Conservation (phyloP, 1,140 invertebrate genomes). For the Sitodiplosis mosellana region DNA sequence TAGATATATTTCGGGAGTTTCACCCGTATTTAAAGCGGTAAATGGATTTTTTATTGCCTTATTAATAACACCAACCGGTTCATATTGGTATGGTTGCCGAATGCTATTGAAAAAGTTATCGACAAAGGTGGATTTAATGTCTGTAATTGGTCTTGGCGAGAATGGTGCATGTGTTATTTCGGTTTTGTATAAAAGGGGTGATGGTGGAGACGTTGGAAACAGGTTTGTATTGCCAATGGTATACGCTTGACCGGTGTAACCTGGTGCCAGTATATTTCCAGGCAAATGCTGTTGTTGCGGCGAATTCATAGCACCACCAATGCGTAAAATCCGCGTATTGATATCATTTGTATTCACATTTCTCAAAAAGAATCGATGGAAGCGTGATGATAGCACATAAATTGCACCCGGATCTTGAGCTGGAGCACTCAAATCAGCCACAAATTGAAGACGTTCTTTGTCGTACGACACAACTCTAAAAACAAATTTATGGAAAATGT, state of each 20-base stretch:
- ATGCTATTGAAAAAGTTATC: slow-evolving; percentile 10
- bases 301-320: slow-evolving; percentile 17
- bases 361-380: slow-evolving; percentile 56
- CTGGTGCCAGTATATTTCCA: not conserved
- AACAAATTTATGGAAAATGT: slow-evolving; percentile 3
- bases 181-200: not conserved
- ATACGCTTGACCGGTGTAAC: too few species aligned
- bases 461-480: slow-evolving; percentile 47
- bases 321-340: slow-evolving; percentile 41
- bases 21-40: slow-evolving; percentile 19
- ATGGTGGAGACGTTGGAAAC: not conserved
- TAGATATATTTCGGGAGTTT: slow-evolving; percentile 3
- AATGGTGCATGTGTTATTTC: not conserved
- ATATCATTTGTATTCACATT: slow-evolving; percentile 34
- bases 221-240: not conserved
- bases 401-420: slow-evolving; percentile 41
- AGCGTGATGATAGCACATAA: slow-evolving; percentile 49
- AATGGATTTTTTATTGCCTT: slow-evolving; percentile 16
- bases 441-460: slow-evolving; percentile 49
- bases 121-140: slow-evolving; percentile 8
- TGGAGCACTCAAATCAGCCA: slow-evolving; percentile 45
- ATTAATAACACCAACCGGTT: slow-evolving; percentile 13
- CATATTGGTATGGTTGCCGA: slow-evolving; percentile 15
- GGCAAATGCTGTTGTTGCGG: not conserved
- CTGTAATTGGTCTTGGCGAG: slow-evolving; percentile 10